Percentiles rank a stretch among this genome's conserved stretches.
Conservation (phyloP, 2,797 vertebrate species). For the Diplodus puntazzo region DNA sequence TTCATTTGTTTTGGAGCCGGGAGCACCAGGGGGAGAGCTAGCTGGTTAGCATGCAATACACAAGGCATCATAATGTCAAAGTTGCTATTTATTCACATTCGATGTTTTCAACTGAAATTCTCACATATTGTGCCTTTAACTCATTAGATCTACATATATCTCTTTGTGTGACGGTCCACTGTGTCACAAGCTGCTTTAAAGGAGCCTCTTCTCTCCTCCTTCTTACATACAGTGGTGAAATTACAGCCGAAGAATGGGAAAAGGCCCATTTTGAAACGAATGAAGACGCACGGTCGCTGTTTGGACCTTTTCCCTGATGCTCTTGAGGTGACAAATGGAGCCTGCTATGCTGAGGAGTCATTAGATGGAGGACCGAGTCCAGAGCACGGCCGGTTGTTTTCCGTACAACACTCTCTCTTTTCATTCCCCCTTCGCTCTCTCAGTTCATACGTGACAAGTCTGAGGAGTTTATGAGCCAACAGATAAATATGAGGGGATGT, state of each 20-base stretch:
- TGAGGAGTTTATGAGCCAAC: conserved; percentile 48
- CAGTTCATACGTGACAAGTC: conserved; percentile 44
- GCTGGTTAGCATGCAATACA: too few species aligned
- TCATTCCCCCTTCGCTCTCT: conserved; percentile 8
- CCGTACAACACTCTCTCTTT: not conserved
- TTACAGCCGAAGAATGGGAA: conserved; percentile 15
- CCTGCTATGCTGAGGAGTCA: conserved; percentile 7
- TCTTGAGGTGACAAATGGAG: conserved; percentile 41
- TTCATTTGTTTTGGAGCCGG: too few species aligned
- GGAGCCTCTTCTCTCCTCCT: not conserved
- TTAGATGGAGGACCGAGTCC: conserved; percentile 12
- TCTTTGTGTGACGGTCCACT: too few species aligned
- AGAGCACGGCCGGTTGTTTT: conserved; percentile 9
- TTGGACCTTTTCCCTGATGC: conserved; percentile 32
- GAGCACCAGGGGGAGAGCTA: too few species aligned
- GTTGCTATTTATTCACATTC: too few species aligned
- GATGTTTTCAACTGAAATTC: too few species aligned
- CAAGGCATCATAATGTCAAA: too few species aligned
- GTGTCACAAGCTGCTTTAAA: not conserved
- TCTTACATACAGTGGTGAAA: not conserved
- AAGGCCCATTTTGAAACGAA: conserved; percentile 20
- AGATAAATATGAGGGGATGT: conserved; percentile 54
- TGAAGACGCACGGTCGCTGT: conserved; percentile 7
- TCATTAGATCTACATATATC: too few species aligned
- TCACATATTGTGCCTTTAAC: too few species aligned